Evolutionary conservation across 2,113 vertebrate genomes (phyloP).

Genomic region (Hippocampus abdominalis): DNA sequence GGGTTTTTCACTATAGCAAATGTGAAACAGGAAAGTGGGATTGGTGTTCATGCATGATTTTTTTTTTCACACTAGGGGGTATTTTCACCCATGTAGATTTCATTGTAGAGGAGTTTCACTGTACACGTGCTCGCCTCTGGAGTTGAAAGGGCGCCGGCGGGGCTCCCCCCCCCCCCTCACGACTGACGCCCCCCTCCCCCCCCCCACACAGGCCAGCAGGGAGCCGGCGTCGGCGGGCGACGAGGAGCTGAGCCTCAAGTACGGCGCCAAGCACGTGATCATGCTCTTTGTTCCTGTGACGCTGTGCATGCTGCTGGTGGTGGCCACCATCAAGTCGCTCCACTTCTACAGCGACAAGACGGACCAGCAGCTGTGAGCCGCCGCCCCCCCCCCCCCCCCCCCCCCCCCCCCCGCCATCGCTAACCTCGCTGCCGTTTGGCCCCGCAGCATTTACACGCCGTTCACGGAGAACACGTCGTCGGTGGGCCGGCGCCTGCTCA

Average conservation of each 20-base stretch:
- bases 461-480: constrained; percentile 95
- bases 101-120: too few relatives aligned
- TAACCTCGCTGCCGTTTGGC: background rate
- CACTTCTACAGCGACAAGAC: constrained; percentile 92
- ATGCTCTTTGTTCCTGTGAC: constrained; percentile 98
- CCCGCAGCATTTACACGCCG: constrained; percentile 92
- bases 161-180: too few relatives aligned
- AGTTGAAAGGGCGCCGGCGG: too few relatives aligned
- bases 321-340: constrained; percentile 94
- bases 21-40: too few relatives aligned
- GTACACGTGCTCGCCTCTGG: too few relatives aligned
- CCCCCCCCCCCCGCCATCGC: background rate
- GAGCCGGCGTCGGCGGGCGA: constrained; percentile 81
- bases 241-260: constrained; percentile 92
- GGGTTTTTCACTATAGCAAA: too few relatives aligned
- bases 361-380: constrained; percentile 89
- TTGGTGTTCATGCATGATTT: too few relatives aligned
- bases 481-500: constrained; percentile 86
- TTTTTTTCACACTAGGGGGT: too few relatives aligned
- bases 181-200: background rate
- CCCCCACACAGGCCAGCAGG: background rate
- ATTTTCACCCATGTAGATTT: too few relatives aligned
- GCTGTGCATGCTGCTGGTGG: constrained; percentile 93
- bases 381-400: background rate
- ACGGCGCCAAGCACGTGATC: constrained; percentile 96